Conservation (phyloP, 1,140 invertebrate species). For the Homarus americanus region DNA sequence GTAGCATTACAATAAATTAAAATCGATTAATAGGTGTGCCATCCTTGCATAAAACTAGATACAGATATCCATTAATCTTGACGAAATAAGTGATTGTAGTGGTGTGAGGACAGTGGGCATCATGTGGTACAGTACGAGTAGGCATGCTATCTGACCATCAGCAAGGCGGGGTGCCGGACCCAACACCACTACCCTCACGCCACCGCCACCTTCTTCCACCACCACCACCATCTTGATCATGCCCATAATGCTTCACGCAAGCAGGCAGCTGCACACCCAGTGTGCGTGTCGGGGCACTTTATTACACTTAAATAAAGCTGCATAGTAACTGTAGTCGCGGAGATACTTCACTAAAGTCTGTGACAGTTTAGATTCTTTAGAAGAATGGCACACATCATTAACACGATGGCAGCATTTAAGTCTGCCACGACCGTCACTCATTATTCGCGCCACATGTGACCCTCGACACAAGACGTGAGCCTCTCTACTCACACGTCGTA, state of each 20-base stretch:
- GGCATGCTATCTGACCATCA: background rate
- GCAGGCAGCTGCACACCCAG: too few relatives aligned
- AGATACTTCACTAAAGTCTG: too few relatives aligned
- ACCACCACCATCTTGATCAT: too few relatives aligned
- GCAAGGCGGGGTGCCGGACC: background rate
- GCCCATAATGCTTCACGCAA: too few relatives aligned
- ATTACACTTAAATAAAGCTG: background rate
- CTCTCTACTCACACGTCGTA: background rate
- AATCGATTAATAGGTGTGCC: too few relatives aligned
- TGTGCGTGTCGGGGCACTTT: background rate
- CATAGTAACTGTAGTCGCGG: background rate
- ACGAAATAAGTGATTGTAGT: too few relatives aligned
- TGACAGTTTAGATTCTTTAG: background rate
- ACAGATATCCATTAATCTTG: too few relatives aligned
- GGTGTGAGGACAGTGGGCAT: background rate
- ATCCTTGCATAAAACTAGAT: too few relatives aligned
- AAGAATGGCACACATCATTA: background rate
- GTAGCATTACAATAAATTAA: too few relatives aligned
- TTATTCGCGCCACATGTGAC: too few relatives aligned
- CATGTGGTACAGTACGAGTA: background rate
- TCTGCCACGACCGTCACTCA: too few relatives aligned
- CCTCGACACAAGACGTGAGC: background rate
- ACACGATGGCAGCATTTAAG: background rate
- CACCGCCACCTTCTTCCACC: too few relatives aligned
- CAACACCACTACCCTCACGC: background rate